Base-by-base conservation (phyloP, 2,888 invertebrate genomes). In the Spodoptera littoralis region DNA sequence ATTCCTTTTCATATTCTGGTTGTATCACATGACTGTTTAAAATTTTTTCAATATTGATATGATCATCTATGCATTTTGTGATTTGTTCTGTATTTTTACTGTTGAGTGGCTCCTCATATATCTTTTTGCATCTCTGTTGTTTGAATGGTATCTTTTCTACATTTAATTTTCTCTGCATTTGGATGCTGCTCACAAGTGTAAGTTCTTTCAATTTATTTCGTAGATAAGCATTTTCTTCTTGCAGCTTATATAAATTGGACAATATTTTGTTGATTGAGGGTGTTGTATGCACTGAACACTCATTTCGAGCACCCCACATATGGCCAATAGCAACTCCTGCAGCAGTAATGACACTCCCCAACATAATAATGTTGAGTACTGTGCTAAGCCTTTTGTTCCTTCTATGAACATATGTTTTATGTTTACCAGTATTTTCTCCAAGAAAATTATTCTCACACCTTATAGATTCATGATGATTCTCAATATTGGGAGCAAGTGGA, bases 301-400 rank as follows among this genome's bases (percentile, higher is more conserved):
- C 94, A 77, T 94, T 90, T 75, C 87, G 91, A 36, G 89, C 93
- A 50, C 94, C 95, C 95, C 95, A 95, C 89, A 94, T 92, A 73
- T 95, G 94, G 1, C 95, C 95, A 48, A 95, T 89, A 44, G 95
- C 95, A 24, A 95, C 90, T 18, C 95, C 94, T 36, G 92, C 92
- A 18, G 95, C 94, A 30, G 93, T 94, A 60, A 95, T 92, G 18
- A 95, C 90, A 84, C 94, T 94, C 30, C 94, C 95, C 47, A 95
- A 79, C 77, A 95, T 90, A 52, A 95, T 91, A 45, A 94, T 90
- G 60, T 95, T 94, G 9, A 95, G 88, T 41, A 95, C 89, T 56
- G 91, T 92, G 61, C 94, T 94, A 18, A 95, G 84, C 75, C 91
- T 90, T 67, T 94, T 94, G 74, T 95, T 95, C 73, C 93, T 86